Percentiles rank a stretch among this genome's conserved stretches.
Conservation (phyloP, 2,888 invertebrate species). For the Resseliella maxima region DNA sequence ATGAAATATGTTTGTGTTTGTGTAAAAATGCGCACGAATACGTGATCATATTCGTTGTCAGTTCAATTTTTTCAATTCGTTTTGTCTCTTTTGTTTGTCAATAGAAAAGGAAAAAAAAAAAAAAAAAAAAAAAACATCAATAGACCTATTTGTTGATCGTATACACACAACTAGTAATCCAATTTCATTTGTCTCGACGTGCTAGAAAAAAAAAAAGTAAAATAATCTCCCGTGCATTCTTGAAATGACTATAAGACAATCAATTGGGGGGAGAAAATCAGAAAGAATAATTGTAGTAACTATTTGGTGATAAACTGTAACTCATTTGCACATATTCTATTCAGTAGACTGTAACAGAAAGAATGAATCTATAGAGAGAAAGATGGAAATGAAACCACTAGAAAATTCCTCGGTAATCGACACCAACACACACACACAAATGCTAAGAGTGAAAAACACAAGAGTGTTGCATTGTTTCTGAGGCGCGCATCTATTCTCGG, state of each 20-base stretch:
- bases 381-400: neutral
- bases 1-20: neutral
- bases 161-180: neutral
- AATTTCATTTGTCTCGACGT: neutral
- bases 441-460: too few species aligned
- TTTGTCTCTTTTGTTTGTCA: neutral
- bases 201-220: neutral
- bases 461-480: neutral
- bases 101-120: too few species aligned
- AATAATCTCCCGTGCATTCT: neutral
- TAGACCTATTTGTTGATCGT: neutral
- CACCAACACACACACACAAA: too few species aligned
- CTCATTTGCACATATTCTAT: conserved; percentile 36
- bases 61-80: neutral
- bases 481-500: neutral
- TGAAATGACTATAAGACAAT: neutral
- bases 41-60: conserved; percentile 30
- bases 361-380: neutral
- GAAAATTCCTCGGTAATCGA: conserved; percentile 22
- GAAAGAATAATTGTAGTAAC: neutral
- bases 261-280: neutral
- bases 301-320: conserved; percentile 14
- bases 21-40: conserved; percentile 36
- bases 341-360: neutral
- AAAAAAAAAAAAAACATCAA: too few species aligned